Conservation (phyloP, 2,797 vertebrate species). For the Corythornis leucogaster region DNA sequence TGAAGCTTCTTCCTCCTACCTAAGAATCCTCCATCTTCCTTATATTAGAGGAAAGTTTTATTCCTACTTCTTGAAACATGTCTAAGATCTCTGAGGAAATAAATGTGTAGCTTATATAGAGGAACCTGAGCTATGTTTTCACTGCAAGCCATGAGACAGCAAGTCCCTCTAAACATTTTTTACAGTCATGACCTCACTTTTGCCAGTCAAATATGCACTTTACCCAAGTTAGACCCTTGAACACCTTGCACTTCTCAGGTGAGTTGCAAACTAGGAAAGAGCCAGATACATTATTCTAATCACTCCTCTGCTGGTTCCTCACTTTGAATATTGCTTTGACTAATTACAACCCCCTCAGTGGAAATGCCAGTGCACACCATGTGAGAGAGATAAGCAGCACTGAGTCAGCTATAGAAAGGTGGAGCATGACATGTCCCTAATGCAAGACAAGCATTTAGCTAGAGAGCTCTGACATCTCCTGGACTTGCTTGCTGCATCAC, state of each 20-base stretch:
- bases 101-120: background rate
- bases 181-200: background rate
- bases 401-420: background rate
- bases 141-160: background rate
- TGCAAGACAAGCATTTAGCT: background rate
- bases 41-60: background rate
- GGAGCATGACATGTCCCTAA: background rate
- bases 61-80: background rate
- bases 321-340: background rate
- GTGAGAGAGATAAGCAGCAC: background rate
- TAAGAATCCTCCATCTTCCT: accelerated
- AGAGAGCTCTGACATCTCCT: background rate
- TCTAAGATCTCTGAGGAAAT: background rate
- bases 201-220: background rate
- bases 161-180: background rate
- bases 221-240: background rate
- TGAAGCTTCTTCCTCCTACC: background rate
- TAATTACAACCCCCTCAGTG: background rate
- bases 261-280: background rate
- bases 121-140: background rate
- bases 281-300: background rate
- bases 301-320: background rate
- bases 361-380: background rate
- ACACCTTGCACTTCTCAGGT: background rate
- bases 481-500: accelerated